Base-by-base conservation (phyloP, 2,888 invertebrate species). In the Leptarthrus brevirostris region DNA sequence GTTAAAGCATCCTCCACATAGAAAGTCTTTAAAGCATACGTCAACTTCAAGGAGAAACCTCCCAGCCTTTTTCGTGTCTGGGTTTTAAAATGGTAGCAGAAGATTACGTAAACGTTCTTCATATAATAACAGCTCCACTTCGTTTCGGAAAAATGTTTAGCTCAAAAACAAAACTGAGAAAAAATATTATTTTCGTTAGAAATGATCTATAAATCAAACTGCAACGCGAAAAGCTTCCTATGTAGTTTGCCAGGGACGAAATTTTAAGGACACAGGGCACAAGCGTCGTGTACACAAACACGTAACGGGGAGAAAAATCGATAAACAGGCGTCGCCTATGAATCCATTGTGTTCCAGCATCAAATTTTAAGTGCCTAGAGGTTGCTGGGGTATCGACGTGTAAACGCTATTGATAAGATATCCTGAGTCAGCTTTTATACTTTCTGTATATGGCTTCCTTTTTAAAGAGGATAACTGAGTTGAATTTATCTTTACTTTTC, bases 121-220 rank as follows among this genome's bases (percentile, higher is more conserved):
- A 47, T 16, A 16, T 6, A 4, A 8, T 14, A 4, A 12, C n/a
- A 47, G 5, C n/a, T 12, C 47, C 47, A 47, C 16, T 47, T 12
- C n/a, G 3, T 47, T 47, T 47, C 47, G 6, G 3, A 3, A 16
- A 47, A 16, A 47, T 47, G n/a, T 47, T 47, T 47, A 6, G 3
- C 47, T 47, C 47, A 14, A 47, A n/a, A 12, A 47, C 12, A 47
- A 5, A 4, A 14, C 47, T 36, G 10, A 47, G 16, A 47, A 47
- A 47, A 47, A 47, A 47, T 47, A 47, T 47, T 47, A 47, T 47
- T 47, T 47, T 47, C 47, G 3, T 47, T 16, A 47, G n/a, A 47
- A 4, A 47, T 47, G 47, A 3, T 47, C 47, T 12, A 12, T 47
- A 47, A 47, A 47, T 47, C 47, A 47, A 47, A 47, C 47, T 47